These are phyloP conservation scores for Myopa testacea DNA, from an alignment of 2,888 invertebrate species.

Conservation along the genomic window DNA sequence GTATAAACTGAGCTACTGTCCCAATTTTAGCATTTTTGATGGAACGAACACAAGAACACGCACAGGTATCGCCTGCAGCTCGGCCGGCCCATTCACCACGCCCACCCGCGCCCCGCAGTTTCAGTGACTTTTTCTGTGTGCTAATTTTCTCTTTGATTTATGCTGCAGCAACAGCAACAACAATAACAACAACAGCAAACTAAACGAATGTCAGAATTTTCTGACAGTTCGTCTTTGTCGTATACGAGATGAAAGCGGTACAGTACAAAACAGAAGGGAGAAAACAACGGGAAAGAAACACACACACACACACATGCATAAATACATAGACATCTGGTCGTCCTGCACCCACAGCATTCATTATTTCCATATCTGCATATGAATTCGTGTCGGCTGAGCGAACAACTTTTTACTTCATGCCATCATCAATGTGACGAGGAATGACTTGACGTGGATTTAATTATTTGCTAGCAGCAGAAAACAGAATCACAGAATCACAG, in stretches of 20 bases:
- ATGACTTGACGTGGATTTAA: constrained; percentile 59
- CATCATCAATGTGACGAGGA: constrained; percentile 43
- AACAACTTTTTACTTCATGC: constrained; percentile 7
- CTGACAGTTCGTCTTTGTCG: constrained; percentile 11
- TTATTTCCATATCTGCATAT: not conserved
- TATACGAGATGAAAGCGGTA: not conserved
- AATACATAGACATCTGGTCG: not conserved
- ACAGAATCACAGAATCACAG: not conserved
- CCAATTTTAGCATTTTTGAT: too few species aligned
- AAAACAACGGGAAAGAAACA: not conserved
- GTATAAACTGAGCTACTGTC: too few species aligned
- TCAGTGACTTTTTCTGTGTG: not conserved
- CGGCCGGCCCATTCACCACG: too few species aligned
- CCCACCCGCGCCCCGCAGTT: not conserved
- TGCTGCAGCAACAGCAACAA: too few species aligned
- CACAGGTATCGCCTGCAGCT: too few species aligned
- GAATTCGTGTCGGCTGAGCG: not conserved
- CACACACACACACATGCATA: not conserved
- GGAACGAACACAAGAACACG: too few species aligned
- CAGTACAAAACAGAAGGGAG: constrained; percentile 21
- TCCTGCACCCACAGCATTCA: not conserved
- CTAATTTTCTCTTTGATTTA: not conserved
- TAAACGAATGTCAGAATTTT: constrained; percentile 21
- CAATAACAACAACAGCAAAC: not conserved
- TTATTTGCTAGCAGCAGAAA: constrained; percentile 46